Conservation (phyloP, 2,113 vertebrate species). For the Peromyscus maniculatus region DNA sequence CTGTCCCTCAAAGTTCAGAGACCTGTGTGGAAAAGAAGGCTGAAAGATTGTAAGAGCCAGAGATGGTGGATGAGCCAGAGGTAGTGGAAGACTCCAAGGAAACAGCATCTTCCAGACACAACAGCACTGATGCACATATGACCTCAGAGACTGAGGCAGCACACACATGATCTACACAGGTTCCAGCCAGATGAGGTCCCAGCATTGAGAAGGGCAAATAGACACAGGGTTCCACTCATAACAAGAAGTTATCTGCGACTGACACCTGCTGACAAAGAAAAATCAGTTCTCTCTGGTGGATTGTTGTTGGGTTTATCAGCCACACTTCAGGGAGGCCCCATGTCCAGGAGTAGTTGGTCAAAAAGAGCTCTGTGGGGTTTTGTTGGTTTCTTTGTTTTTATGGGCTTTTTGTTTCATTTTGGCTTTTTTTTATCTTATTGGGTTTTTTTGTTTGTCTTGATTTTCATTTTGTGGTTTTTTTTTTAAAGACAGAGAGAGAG, state of each 20-base stretch:
- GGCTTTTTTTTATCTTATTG: not conserved
- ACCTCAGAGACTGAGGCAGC: not conserved
- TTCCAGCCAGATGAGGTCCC: not conserved
- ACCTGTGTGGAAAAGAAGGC: not conserved
- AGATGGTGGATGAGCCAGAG: not conserved
- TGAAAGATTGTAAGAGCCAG: not conserved
- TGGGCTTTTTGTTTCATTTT: not conserved
- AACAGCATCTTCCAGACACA: not conserved
- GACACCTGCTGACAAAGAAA: not conserved
- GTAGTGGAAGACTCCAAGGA: not conserved
- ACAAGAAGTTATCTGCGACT: not conserved
- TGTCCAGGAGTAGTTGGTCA: not conserved
- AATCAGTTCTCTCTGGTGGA: not conserved
- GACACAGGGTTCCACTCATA: not conserved
- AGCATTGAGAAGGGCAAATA: not conserved
- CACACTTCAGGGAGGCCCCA: not conserved
- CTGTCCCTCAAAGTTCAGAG: not conserved
- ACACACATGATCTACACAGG: not conserved
- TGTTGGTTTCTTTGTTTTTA: not conserved
- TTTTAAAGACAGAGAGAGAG: not conserved
- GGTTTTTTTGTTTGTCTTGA: not conserved
- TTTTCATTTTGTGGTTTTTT: not conserved
- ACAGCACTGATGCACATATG: not conserved
- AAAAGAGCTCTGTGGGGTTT: not conserved
- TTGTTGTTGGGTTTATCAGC: not conserved